Evolutionary conservation across 1,140 invertebrate species (phyloP).

Genomic region (Belonocnema kinseyi): DNA sequence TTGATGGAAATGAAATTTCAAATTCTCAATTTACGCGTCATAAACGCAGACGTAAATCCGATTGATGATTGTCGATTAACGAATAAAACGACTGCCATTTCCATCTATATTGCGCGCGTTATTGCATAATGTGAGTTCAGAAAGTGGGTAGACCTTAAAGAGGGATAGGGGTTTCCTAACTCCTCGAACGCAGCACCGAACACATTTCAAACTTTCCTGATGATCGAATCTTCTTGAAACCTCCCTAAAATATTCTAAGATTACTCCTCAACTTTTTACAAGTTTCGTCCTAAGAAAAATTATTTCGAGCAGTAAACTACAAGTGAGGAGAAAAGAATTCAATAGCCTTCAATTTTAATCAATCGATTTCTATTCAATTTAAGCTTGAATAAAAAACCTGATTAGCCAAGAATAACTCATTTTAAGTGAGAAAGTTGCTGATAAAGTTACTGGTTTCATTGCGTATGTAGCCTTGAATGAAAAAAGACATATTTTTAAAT

Average conservation of each 20-base stretch:
- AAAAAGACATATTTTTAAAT: too few species aligned
- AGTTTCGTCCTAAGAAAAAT: background rate
- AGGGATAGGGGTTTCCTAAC: background rate
- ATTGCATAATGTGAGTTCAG: conserved; percentile 1
- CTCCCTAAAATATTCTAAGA: background rate
- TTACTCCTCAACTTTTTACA: background rate
- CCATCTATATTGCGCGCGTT: background rate
- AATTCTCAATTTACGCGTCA: conserved; percentile 1
- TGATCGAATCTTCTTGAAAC: background rate
- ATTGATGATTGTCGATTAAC: conserved; percentile 10
- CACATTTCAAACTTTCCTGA: background rate
- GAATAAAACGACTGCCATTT: conserved; percentile 4
- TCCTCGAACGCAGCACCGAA: background rate
- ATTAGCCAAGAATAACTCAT: too few species aligned
- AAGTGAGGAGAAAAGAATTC: too few species aligned
- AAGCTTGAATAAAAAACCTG: too few species aligned
- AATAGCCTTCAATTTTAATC: too few species aligned
- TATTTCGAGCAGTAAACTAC: background rate
- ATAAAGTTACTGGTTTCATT: too few species aligned
- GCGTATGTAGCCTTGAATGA: too few species aligned
- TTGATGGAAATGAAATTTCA: background rate
- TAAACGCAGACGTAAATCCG: background rate
- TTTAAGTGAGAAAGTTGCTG: too few species aligned
- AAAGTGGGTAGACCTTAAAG: conserved; percentile 10
- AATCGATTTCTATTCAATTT: too few species aligned